Evolutionary conservation across 2,797 vertebrate genomes (phyloP), one percentile per base, ranked within the genome.

Genomic region (Pseudochaenichthys georgianus): DNA sequence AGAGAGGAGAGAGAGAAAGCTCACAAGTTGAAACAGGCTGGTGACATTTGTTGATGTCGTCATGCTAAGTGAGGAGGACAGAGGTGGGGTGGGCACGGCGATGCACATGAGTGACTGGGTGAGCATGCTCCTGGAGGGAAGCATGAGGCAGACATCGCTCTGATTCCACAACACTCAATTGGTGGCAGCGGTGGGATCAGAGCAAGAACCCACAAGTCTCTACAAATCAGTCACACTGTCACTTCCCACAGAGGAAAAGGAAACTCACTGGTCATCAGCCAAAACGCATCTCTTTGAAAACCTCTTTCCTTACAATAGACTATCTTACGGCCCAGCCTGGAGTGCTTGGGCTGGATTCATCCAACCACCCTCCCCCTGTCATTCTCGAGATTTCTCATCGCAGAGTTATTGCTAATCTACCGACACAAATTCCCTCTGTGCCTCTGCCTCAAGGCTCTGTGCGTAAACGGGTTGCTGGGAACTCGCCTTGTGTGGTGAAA

Each of bases 401-500:
- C 65, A 9, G 76, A 70, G 89, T 92, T 93, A 92, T 92, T 86
- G 85, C 89, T 92, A 94, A 94, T 94, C 93, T 93, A 85, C 86
- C 87, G 78, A 90, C 90, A 88, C 90, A 91, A 93, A 94, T 91
- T 92, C 86, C 85, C 89, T 77, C 85, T 77, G 79, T 60, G 79
- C 84, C 88, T 93, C 85, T 93, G 90, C 21, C 21, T 21, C 87
- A 80, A 80, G 81, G 83, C 82, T 88, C 78, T 86, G 85, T 42
- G 70, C 88, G 90, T 89, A 92, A 91, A 90, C 70, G 85, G 88
- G 94, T 92, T 88, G 87, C 87, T 70, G 73, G 82, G 81, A 86
- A 89, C 77, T 89, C 76, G 83, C 78, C 70, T 82, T 64, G 60
- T 75, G 75, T 77, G 83, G 82, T 75, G 45, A 83, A 88, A 89